These are phyloP conservation scores for Scortum barcoo DNA, from an alignment of 2,113 vertebrate genomes.

Conservation along the genomic window DNA sequence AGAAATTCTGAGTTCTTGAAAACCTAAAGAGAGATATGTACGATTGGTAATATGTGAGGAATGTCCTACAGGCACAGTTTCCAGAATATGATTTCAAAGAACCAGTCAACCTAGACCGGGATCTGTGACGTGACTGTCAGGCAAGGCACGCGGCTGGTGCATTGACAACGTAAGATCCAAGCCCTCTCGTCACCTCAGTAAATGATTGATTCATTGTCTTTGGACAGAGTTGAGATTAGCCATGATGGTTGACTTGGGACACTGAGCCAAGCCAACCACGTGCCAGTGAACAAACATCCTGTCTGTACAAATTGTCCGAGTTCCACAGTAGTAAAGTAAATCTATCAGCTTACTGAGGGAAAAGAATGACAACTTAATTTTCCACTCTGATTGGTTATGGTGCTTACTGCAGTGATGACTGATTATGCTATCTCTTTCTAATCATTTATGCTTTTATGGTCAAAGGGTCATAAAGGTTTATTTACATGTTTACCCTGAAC, in stretches of 20 bases:
- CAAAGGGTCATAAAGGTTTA: neutral
- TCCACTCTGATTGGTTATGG: accelerated
- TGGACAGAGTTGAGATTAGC: neutral
- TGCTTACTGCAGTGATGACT: neutral
- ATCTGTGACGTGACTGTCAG: neutral
- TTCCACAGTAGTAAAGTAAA: neutral
- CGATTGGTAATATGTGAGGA: neutral
- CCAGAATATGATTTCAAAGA: neutral
- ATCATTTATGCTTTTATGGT: neutral
- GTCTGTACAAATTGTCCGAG: neutral
- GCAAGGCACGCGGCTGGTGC: neutral
- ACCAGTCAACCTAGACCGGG: neutral
- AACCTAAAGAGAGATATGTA: neutral
- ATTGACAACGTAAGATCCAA: neutral
- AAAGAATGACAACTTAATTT: neutral
- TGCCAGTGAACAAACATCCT: neutral
- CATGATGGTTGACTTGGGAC: neutral
- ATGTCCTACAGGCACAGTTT: neutral
- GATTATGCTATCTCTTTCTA: neutral
- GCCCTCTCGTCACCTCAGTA: neutral
- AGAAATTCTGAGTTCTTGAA: neutral
- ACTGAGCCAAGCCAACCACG: too few relatives aligned
- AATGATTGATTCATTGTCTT: constrained; percentile 24
- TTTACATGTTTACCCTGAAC: neutral
- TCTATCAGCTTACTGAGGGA: neutral